Conservation (phyloP, 92 coral and sea anemone genomes). For the Bergia sp. region DNA sequence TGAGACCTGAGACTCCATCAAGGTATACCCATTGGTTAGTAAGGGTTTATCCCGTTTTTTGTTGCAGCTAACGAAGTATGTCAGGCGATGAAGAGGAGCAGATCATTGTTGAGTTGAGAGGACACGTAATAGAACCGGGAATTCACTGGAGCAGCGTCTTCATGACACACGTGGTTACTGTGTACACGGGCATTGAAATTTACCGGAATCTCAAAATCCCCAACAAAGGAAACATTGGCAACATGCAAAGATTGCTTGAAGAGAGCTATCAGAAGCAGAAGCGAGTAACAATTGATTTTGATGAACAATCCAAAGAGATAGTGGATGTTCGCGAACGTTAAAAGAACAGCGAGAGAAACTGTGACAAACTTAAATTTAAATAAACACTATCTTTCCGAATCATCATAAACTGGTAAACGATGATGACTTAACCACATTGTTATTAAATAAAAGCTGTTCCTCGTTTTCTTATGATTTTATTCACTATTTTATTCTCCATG, state of each 20-base stretch:
- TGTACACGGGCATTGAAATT: conserved; percentile 39
- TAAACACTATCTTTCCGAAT: background rate
- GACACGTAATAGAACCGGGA: conserved; percentile 37
- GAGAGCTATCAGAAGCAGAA: conserved; percentile 44
- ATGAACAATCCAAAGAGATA: conserved; percentile 34
- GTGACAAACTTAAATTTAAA: background rate
- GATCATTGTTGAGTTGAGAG: conserved; percentile 37
- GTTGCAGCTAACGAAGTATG: conserved; percentile 10
- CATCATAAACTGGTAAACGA: too few species aligned
- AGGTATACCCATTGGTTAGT: too few species aligned
- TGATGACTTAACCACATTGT: background rate
- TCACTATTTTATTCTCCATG: background rate
- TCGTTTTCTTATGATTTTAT: background rate
- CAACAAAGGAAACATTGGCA: conserved; percentile 15
- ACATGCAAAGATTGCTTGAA: conserved; percentile 28
- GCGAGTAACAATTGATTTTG: conserved; percentile 39
- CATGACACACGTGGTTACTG: conserved; percentile 36
- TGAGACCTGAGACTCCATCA: too few species aligned
- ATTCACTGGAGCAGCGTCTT: conserved; percentile 42
- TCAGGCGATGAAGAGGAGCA: conserved; percentile 43
- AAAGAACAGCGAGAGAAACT: background rate
- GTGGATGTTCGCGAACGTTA: conserved; percentile 41
- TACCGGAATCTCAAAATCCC: conserved; percentile 41
- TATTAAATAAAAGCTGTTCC: background rate
- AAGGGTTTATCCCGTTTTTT: background rate